Conservation (phyloP, 2,113 vertebrate species). For the Zeus faber region DNA sequence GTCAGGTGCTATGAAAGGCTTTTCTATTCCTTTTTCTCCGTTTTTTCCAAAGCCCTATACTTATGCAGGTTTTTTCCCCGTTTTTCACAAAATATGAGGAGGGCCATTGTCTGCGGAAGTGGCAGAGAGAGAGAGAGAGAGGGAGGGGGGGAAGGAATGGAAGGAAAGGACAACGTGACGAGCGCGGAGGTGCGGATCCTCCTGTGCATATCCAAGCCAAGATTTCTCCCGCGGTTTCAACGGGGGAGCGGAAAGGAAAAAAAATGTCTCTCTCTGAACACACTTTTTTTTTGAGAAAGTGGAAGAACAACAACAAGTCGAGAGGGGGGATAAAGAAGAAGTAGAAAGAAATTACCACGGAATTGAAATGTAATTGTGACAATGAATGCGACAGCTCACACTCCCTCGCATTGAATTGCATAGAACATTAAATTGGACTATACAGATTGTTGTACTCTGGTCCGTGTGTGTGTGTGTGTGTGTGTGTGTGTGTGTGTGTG, state of each 20-base stretch:
- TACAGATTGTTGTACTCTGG: constrained; percentile 1
- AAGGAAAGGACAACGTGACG: constrained; percentile 31
- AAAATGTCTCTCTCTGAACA: constrained; percentile 33
- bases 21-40: too few species aligned
- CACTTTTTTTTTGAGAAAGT: not conserved
- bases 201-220: constrained; percentile 17
- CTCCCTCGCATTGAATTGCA: constrained; percentile 19
- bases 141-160: constrained; percentile 22
- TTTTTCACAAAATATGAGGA: too few species aligned
- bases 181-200: constrained; percentile 25
- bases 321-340: not conserved
- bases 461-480: not conserved
- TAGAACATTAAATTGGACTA: constrained; percentile 19
- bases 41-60: too few species aligned
- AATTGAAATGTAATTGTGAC: constrained; percentile 52
- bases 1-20: not conserved
- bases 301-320: not conserved
- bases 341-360: constrained; percentile 10
- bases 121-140: not conserved
- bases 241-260: constrained; percentile 43
- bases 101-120: too few species aligned
- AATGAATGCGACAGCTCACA: constrained; percentile 49
- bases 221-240: constrained; percentile 25
- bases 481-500: constrained; percentile 18
- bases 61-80: too few species aligned